Evolutionary conservation across 2,113 vertebrate genomes (phyloP), one percentile per base, ranked within the genome.

Genomic region (Meriones unguiculatus): DNA sequence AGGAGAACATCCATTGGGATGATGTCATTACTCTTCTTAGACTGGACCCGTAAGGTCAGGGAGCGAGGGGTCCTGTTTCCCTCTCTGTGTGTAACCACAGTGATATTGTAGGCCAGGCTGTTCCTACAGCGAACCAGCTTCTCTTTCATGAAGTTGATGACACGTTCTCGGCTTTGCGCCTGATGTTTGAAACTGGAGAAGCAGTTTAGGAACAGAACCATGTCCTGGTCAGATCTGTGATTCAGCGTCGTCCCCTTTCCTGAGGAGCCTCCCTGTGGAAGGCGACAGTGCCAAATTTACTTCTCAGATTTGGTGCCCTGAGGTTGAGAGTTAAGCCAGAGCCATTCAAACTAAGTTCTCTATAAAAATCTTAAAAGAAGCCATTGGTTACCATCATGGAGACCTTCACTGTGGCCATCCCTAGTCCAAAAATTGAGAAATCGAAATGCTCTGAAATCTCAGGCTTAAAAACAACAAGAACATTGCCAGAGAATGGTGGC

Each of bases 191-290:
- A 98, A 89, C 94, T 98, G 81, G n/a, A 1, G 57, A 99, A 98
- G 90, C 90, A 97, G 97, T 25, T 97, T 73, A 98, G 75, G 94
- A 99, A 98, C n/a, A 98, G 88, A 95, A 98, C 97, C 80, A 98
- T 93, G 0, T 99, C 98, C 0, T 98, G 97, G 0, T 98, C 98
- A 0, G 98, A 98, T 35, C 50, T 98, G 4, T 96, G 87, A 81
- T 70, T 81, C 95, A 98, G 76, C 0, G 97, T 95, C 14, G 98
- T 96, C 1, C 97, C 98, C 67, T 98, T 98, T 41, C 96, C 93
- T 12, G 89, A 12, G 0, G 97, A 98, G 24, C 97, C 91, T 2
- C 35, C 85, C 95, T 95, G 91, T 54, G 88, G 80, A 87, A 35
- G 32, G 87, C 6, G 52, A 46, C 46, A 82, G 32, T 0, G 14